Conservation (phyloP, 2,113 vertebrate species). For the Psilopsiagon aymara region DNA sequence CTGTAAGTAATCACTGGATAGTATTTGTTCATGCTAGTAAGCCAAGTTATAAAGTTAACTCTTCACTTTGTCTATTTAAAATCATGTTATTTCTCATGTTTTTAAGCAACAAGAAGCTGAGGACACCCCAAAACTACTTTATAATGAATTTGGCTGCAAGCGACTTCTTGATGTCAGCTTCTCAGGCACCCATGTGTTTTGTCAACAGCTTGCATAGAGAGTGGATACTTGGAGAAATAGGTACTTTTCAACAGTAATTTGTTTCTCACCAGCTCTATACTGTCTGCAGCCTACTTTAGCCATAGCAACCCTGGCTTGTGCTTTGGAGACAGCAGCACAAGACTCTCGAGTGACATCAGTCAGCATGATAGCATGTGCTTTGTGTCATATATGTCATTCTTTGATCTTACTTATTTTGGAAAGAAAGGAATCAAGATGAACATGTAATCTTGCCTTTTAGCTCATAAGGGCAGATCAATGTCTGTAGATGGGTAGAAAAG, state of each 20-base stretch:
- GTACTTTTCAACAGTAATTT: conserved; percentile 30
- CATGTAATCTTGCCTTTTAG: background rate
- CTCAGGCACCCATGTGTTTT: conserved; percentile 75
- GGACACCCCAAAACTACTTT: conserved; percentile 76
- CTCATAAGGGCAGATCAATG: background rate
- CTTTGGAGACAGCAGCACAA: background rate
- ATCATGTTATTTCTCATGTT: background rate
- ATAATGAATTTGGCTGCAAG: conserved; percentile 76
- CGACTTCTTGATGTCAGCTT: conserved; percentile 74
- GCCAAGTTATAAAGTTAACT: background rate
- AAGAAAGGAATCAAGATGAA: background rate
- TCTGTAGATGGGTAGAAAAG: background rate
- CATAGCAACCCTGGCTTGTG: background rate
- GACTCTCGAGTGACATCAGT: background rate
- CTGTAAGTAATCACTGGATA: background rate
- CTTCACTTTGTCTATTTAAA: background rate
- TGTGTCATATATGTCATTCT: background rate
- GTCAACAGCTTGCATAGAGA: conserved; percentile 70
- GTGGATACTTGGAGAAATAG: conserved; percentile 76
- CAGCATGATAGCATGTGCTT: background rate
- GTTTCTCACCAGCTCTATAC: background rate
- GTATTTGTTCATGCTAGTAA: background rate
- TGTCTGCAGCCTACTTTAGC: background rate
- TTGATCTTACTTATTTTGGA: background rate
- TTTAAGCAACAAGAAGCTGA: conserved; percentile 76